Percentiles rank a stretch among this genome's conserved stretches.
These are phyloP conservation scores for Sialis fuliginosa DNA, from an alignment of 2,888 invertebrate species.

Conservation along the genomic window DNA sequence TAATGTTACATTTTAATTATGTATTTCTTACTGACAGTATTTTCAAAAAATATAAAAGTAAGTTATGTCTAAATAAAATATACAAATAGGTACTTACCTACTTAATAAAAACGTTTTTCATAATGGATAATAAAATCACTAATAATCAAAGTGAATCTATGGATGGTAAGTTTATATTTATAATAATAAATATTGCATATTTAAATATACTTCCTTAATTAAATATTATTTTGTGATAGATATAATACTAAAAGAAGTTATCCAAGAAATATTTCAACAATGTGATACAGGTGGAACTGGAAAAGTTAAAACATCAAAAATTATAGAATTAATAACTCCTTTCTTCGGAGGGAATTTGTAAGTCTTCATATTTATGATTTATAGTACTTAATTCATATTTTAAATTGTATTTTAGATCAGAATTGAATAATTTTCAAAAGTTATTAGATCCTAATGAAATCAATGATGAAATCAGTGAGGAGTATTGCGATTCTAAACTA, in stretches of 20 bases:
- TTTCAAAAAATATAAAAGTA: no score
- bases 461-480: slow-evolving; percentile 1
- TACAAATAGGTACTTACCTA: no score
- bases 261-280: slow-evolving; percentile 2
- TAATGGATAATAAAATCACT: no score
- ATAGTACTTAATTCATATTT: background rate
- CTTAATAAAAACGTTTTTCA: no score
- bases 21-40: no score
- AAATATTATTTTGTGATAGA: no score
- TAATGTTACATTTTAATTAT: no score
- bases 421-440: background rate
- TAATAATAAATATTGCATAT: no score
- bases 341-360: background rate
- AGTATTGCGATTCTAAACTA: background rate
- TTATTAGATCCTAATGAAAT: slow-evolving; percentile 1
- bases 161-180: background rate
- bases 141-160: background rate
- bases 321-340: slow-evolving; percentile 1
- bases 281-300: slow-evolving; percentile 3
- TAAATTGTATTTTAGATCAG: background rate
- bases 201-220: no score
- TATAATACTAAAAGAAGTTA: background rate
- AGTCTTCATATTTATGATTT: background rate
- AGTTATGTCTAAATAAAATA: no score
- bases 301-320: background rate